Percentiles rank a stretch among this genome's conserved stretches.
phyloP scores from a whole-genome alignment of 2,888 invertebrate species.

The Cephus pulcher region DNA sequence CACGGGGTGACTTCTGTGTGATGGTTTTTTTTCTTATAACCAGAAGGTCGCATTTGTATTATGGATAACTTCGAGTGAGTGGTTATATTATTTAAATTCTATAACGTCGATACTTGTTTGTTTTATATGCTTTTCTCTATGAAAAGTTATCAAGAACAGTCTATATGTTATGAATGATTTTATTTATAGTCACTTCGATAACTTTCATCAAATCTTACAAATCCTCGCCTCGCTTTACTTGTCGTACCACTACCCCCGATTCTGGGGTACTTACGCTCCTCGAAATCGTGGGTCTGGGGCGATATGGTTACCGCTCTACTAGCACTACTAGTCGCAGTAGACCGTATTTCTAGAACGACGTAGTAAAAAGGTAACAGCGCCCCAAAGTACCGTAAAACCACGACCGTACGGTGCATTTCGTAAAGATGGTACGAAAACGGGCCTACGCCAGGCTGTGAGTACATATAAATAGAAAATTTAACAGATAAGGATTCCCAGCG shows the following conservation, averaged over 20 bases:
- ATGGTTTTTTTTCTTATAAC: background rate
- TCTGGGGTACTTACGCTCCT: background rate
- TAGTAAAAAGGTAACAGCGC: constrained; percentile 65
- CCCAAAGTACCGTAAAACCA: constrained; percentile 65
- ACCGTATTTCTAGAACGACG: constrained; percentile 56
- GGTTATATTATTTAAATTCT: background rate
- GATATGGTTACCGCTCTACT: background rate
- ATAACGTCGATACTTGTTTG: background rate
- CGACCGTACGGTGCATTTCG: constrained; percentile 62
- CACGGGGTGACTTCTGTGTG: constrained; percentile 15
- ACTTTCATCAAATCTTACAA: background rate
- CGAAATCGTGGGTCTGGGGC: background rate
- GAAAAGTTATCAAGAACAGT: background rate
- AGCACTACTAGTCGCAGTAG: constrained; percentile 2
- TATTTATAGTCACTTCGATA: background rate
- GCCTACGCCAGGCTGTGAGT: constrained; percentile 5
- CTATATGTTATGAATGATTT: background rate
- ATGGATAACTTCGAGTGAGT: background rate
- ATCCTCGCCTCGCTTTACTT: background rate
- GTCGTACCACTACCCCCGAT: background rate
- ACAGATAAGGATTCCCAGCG: background rate
- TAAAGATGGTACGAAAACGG: constrained; percentile 52
- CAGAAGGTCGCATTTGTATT: background rate
- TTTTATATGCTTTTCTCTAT: background rate
- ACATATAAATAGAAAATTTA: background rate